Evolutionary conservation across 2,797 vertebrate genomes (phyloP), one percentile per base, ranked within the genome.

Genomic region (Threskiornis aethiopicus): DNA sequence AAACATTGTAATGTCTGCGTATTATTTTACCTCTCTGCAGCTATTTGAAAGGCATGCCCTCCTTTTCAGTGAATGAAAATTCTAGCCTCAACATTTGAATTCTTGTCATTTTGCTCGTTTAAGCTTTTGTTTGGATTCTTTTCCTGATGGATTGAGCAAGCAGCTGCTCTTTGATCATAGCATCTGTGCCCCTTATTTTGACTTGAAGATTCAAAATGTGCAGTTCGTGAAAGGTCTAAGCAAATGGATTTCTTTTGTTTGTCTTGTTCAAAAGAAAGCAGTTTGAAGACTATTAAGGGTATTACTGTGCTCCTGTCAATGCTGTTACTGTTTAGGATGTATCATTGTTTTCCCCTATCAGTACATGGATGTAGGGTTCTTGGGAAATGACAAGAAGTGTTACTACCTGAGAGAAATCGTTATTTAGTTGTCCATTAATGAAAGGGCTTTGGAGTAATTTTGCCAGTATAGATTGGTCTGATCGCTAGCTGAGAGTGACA

Each of bases 71-170:
- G 77, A 78, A 52, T 72, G 71, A 90, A 85, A 88, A 42, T 80
- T 91, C 16, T 15, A 89, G 41, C 71, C 42, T 95, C 49, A 77
- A 18, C 49, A 18, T 90, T 75, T 66, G 67, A 83, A 42, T 89
- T 88, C 11, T 51, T 28, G 1, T 92, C 7, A 49, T 73, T 94
- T 94, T 57, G 42, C 64, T 90, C 8, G 0, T 69, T 84, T 66
- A 84, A 86, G 83, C 89, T 77, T 89, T 89, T 90, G 91, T 95
- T 96, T 96, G 37, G 39, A 76, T 95, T n/a, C 16, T 83, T 89
- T 93, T 95, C 59, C 64, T 85, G 81, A 81, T 83, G 84, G 73
- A 84, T 93, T 95, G 82, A 92, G 77, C 55, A 81, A 93, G 54
- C 91, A 85, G 73, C 73, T 96, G 84, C 47, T 90, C 83, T 94